Percentiles rank a stretch among this genome's conserved stretches.
Conservation (phyloP, 2,113 vertebrate species). For the Oncorhynchus gorbuscha region DNA sequence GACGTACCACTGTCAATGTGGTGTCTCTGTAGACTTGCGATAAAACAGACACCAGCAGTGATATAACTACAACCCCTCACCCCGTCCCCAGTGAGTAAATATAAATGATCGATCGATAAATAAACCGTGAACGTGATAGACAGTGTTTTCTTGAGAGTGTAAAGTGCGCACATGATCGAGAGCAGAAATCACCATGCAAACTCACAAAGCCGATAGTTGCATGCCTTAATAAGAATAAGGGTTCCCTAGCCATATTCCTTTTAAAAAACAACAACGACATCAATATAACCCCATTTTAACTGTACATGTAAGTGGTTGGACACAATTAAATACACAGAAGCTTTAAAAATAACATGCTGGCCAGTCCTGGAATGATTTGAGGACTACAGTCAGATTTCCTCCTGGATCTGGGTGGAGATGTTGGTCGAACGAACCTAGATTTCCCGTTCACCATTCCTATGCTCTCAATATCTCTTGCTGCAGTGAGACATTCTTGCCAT, state of each 20-base stretch:
- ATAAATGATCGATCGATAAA: slow-evolving; percentile 6
- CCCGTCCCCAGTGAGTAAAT: not conserved
- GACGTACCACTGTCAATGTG: slow-evolving; percentile 8
- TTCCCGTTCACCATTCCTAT: not conserved
- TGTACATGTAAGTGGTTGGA: slow-evolving; percentile 42
- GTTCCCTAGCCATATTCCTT: slow-evolving; percentile 45
- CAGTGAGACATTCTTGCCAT: not conserved
- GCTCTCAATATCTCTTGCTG: not conserved
- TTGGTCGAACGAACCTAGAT: slow-evolving; percentile 11
- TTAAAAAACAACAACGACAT: slow-evolving; percentile 56
- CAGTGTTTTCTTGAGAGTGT: slow-evolving; percentile 37
- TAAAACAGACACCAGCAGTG: slow-evolving; percentile 5
- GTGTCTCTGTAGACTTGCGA: slow-evolving; percentile 9
- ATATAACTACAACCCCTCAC: not conserved
- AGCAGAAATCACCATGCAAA: slow-evolving; percentile 75
- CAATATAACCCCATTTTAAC: slow-evolving; percentile 39
- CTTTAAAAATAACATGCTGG: slow-evolving; percentile 50
- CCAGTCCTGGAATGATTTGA: slow-evolving; percentile 48
- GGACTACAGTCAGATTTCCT: slow-evolving; percentile 25
- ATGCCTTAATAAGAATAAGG: slow-evolving; percentile 65
- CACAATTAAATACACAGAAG: slow-evolving; percentile 38
- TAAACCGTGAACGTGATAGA: slow-evolving; percentile 27
- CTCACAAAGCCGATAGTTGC: slow-evolving; percentile 69
- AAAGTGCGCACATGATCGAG: slow-evolving; percentile 51
- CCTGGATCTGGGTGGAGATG: slow-evolving; percentile 4